These are phyloP conservation scores for Amblyraja radiata DNA, from an alignment of 2,797 vertebrate species.

Conservation along the genomic window DNA sequence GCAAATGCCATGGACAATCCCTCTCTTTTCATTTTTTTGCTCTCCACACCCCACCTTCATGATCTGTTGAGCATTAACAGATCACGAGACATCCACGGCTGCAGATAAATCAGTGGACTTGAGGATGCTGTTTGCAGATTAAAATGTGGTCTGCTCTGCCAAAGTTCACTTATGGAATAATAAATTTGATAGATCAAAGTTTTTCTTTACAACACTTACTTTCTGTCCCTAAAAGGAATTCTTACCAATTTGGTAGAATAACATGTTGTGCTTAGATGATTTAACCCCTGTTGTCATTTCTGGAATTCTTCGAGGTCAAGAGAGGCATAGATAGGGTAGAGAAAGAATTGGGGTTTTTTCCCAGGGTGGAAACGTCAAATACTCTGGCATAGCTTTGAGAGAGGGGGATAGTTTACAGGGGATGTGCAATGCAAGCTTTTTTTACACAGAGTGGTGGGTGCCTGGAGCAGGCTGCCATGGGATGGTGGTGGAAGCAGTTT, in stretches of 20 bases:
- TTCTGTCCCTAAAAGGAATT: background rate
- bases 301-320: too few species aligned
- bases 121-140: background rate
- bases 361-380: too few species aligned
- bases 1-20: background rate
- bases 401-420: too few species aligned
- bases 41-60: too few species aligned
- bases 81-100: background rate
- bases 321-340: too few species aligned
- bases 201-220: background rate
- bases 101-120: background rate
- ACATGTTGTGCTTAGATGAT: background rate
- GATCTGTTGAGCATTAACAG: background rate
- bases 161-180: background rate
- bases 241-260: background rate
- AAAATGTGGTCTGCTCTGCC: background rate
- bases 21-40: background rate
- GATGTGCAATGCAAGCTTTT: too few species aligned
- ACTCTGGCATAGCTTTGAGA: too few species aligned
- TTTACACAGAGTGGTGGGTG: too few species aligned
- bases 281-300: background rate
- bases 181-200: background rate
- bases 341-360: too few species aligned
- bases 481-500: too few species aligned
- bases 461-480: too few species aligned